A percentile compares a stretch with the other conserved stretches of the same genome.
Evolutionary conservation across 2,113 vertebrate species (phyloP).

Genomic region (Vulpes lagopus): DNA sequence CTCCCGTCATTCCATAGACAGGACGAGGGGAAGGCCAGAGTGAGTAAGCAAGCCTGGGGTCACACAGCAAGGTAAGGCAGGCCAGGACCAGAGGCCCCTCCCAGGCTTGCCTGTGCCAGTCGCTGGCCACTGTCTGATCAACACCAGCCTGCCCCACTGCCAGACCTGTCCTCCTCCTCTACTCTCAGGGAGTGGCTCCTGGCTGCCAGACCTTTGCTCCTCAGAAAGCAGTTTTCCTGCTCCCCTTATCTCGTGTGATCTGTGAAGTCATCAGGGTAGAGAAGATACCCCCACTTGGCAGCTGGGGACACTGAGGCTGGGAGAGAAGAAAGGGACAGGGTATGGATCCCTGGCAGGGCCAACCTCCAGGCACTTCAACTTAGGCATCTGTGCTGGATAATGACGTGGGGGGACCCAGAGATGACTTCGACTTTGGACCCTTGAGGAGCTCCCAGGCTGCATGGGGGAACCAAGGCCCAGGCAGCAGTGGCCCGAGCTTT

Average conservation of each 20-base stretch:
- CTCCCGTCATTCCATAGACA: slow-evolving; percentile 3
- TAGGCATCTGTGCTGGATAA: not conserved
- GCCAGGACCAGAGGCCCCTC: not conserved
- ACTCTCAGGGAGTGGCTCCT: slow-evolving; percentile 47
- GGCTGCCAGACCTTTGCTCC: slow-evolving; percentile 71
- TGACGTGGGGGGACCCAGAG: not conserved
- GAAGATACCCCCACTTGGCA: not conserved
- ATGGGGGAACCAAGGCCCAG: not conserved
- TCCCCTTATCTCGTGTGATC: slow-evolving; percentile 44
- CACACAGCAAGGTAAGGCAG: not conserved
- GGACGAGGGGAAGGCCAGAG: not conserved
- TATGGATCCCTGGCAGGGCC: not conserved
- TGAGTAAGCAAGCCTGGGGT: not conserved
- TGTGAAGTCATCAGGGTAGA: not conserved
- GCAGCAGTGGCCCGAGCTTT: not conserved
- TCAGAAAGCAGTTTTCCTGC: not conserved
- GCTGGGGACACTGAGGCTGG: not conserved
- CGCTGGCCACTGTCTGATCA: not conserved
- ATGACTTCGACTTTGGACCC: not conserved
- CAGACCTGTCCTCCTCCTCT: not conserved
- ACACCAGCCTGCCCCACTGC: rapidly evolving
- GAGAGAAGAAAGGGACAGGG: not conserved
- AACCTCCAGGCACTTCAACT: not conserved
- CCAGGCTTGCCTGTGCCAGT: not conserved
- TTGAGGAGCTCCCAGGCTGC: not conserved